Percentiles rank a stretch among this genome's conserved stretches.
phyloP scores from a whole-genome alignment of 2,113 vertebrate genomes.

The Cariama cristata region DNA sequence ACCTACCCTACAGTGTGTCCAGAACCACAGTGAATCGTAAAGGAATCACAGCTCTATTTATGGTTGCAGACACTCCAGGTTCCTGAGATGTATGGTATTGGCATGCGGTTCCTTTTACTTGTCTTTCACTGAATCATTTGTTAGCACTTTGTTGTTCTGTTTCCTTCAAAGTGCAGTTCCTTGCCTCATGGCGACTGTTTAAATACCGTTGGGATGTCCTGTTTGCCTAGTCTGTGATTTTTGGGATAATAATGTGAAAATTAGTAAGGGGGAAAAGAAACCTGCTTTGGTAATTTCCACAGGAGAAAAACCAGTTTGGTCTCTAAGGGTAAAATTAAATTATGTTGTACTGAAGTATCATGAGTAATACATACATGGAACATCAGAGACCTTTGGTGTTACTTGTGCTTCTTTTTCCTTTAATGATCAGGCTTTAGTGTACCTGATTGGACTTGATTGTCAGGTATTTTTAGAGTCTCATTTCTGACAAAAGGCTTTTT shows the following conservation, averaged over 20 bases:
- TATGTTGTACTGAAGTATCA: background rate
- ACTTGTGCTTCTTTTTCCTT: background rate
- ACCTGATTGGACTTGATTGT: background rate
- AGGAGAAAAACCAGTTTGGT: background rate
- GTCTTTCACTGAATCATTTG: background rate
- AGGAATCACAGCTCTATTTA: background rate
- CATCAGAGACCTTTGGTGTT: background rate
- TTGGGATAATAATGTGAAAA: background rate
- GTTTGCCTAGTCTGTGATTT: background rate
- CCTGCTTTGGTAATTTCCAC: background rate
- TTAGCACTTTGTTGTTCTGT: background rate
- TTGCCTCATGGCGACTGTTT: background rate
- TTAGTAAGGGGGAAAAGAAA: background rate
- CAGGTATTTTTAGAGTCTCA: background rate
- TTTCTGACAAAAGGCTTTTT: constrained; percentile 3
- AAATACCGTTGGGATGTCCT: background rate
- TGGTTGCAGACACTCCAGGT: background rate
- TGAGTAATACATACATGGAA: background rate
- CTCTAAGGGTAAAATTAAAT: background rate
- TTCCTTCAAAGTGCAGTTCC: background rate
- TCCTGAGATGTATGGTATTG: background rate
- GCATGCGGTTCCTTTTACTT: background rate
- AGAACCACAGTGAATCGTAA: background rate
- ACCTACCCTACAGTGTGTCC: background rate
- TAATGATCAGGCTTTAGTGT: background rate